Evolutionary conservation across 2,888 invertebrate genomes (phyloP).

Genomic region (Agrochola macilenta): DNA sequence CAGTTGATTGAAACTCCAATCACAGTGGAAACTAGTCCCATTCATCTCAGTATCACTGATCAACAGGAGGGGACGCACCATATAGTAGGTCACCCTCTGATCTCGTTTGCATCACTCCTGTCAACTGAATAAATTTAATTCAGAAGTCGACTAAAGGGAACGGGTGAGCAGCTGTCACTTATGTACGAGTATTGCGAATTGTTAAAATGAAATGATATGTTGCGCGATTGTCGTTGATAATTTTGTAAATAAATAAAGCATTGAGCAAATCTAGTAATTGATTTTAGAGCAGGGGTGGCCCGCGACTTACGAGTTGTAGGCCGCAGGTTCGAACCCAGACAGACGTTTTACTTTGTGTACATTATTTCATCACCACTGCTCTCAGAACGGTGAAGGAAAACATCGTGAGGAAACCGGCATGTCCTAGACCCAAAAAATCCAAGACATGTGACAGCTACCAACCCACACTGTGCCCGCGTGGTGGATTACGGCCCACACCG

Average conservation of each 20-base stretch:
- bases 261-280: not conserved
- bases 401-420: no score
- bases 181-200: constrained; percentile 1
- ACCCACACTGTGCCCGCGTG: no score
- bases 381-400: no score
- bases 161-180: not conserved
- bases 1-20: constrained; percentile 13
- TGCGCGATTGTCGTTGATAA: not conserved
- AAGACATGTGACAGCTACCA: no score
- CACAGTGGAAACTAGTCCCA: not conserved
- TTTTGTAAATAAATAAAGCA: not conserved
- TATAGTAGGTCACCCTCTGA: constrained; percentile 12
- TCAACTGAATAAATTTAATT: constrained; percentile 42
- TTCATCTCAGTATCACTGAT: constrained; percentile 8
- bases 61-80: constrained; percentile 6
- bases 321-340: no score
- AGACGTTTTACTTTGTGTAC: no score
- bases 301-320: no score
- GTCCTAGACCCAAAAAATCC: no score
- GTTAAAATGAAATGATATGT: not conserved
- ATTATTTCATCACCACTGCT: no score
- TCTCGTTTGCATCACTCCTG: constrained; percentile 21
- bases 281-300: not conserved
- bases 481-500: no score
- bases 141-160: constrained; percentile 23